Conservation (phyloP, 2,888 invertebrate species). For the Halictus quadricinctus region DNA sequence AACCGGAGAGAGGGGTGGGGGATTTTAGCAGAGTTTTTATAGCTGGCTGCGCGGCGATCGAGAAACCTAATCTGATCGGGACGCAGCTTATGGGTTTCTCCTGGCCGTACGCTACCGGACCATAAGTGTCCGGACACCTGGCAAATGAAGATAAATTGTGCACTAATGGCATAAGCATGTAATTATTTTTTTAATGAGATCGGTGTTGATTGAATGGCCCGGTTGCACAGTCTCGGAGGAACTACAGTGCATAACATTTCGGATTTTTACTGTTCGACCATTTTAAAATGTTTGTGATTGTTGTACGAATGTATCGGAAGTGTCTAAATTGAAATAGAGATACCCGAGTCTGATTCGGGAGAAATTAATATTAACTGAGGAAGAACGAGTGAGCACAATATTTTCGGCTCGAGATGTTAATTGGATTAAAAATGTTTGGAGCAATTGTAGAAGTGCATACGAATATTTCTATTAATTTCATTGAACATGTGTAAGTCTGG, state of each 20-base stretch:
- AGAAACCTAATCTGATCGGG: slow-evolving; percentile 12
- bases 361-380: too few species aligned
- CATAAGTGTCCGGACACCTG: not conserved
- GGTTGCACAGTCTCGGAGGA: not conserved
- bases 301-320: too few species aligned
- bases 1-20: not conserved
- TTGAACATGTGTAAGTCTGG: too few species aligned
- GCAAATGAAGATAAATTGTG: slow-evolving; percentile 11
- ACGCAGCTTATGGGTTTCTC: slow-evolving; percentile 1
- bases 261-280: not conserved
- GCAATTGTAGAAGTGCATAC: too few species aligned
- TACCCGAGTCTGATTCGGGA: too few species aligned
- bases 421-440: too few species aligned
- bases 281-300: too few species aligned
- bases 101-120: not conserved
- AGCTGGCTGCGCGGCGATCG: not conserved
- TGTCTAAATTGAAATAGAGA: too few species aligned
- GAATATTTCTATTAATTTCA: too few species aligned
- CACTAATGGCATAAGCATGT: slow-evolving; percentile 8
- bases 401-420: too few species aligned
- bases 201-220: not conserved
- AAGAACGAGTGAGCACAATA: too few species aligned
- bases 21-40: slow-evolving; percentile 19
- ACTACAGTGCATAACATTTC: not conserved
- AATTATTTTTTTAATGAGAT: not conserved